Base-by-base conservation (phyloP, 1,140 invertebrate species). In the Brachionus rotundiformis region DNA sequence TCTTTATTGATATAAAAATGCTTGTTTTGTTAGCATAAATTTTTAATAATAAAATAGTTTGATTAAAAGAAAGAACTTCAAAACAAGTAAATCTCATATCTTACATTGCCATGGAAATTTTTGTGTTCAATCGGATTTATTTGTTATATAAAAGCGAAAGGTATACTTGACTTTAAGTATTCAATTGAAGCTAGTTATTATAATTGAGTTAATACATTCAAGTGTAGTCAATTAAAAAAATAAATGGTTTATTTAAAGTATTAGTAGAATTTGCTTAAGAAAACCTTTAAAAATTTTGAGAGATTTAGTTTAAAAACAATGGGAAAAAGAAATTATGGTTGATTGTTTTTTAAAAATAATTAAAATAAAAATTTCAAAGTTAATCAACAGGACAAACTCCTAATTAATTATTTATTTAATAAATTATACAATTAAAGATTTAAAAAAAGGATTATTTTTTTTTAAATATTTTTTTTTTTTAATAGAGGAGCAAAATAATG, bases 51-150 rank as follows among this genome's bases (percentile, higher is more conserved):
- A 73, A 73, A 73, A 19, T 7, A 31, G 13, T 36, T 36, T 71
- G 2, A 25, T 44, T 25, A 31, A 31, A 44, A 44, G 29, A 41
- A 73, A 73, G 27, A 41, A 25, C 36, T 25, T 25, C 19, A 29
- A 73, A 73, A 73, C 19, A 44, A 25, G 19, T 44, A 44, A 73
- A 41, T 44, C 33, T 73, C 13, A 73, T 73, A 73, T 73, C 68
- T 73, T 19, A 19, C 0, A 73, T 73, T 73, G 41, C 68, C 68
- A 73, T 73, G 68, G 68, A 73, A 73, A 73, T 73, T 73, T 68
- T 19, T 36, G 33, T 36, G 16, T 68, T 68, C 33, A 33, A 68
- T 54, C 47, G 47, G 47, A 68, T 29, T 63, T 33, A 63, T 68
- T 41, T 33, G 33, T 68, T 68, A 68, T 68, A 68, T 68, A 68